Evolutionary conservation across 2,797 vertebrate species (phyloP).

Genomic region (Poecilia velifera): DNA sequence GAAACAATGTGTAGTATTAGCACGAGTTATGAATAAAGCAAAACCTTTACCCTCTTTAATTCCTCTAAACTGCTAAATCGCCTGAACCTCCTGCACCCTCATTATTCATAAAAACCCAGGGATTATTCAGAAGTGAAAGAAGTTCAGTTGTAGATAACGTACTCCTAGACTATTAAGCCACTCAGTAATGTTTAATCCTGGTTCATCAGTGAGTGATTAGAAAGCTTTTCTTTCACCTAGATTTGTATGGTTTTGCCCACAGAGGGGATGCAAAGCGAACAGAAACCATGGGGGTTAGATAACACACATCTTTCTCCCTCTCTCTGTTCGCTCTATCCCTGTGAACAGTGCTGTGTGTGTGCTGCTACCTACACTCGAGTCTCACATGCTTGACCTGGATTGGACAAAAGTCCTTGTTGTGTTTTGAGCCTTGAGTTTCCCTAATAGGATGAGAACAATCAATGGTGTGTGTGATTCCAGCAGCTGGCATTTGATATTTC

Average conservation of each 20-base stretch:
- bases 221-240: slow-evolving; percentile 63
- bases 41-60: background rate
- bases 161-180: slow-evolving; percentile 52
- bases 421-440: slow-evolving; percentile 69
- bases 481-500: slow-evolving; percentile 29
- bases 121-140: slow-evolving; percentile 26
- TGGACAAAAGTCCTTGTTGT: slow-evolving; percentile 79
- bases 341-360: slow-evolving; percentile 72
- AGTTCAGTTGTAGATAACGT: slow-evolving; percentile 35
- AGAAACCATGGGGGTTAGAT: slow-evolving; percentile 58
- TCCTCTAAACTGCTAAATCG: slow-evolving; percentile 23
- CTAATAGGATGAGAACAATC: slow-evolving; percentile 69
- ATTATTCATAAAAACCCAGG: slow-evolving; percentile 25
- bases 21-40: background rate
- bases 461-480: slow-evolving; percentile 65
- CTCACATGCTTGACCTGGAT: slow-evolving; percentile 83
- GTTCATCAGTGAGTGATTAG: slow-evolving; percentile 60
- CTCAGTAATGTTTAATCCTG: slow-evolving; percentile 64
- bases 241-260: slow-evolving; percentile 44
- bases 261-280: slow-evolving; percentile 48
- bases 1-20: background rate
- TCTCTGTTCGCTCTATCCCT: slow-evolving; percentile 31
- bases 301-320: slow-evolving; percentile 53
- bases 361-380: slow-evolving; percentile 76
- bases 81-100: slow-evolving; percentile 19